Percentiles rank a stretch among this genome's conserved stretches.
Evolutionary conservation across 2,113 vertebrate species (phyloP).

Genomic region (Pardalotus punctatus): DNA sequence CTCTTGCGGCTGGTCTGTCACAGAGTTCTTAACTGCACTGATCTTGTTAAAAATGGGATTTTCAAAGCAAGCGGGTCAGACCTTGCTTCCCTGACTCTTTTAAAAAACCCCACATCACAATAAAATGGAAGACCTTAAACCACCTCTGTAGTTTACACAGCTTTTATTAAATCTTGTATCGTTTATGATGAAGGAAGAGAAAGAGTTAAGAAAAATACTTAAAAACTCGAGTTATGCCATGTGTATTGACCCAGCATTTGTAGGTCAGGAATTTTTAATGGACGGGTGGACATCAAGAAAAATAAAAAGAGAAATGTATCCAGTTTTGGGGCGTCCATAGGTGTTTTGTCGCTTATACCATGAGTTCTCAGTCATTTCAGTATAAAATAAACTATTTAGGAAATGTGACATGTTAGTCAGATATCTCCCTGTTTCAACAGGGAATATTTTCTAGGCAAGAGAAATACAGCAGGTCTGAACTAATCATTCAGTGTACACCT

Average conservation of each 20-base stretch:
- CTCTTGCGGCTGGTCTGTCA: background rate
- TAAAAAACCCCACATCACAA: background rate
- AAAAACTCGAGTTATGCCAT: background rate
- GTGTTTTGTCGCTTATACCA: background rate
- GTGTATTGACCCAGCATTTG: background rate
- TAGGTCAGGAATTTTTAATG: background rate
- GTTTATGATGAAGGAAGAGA: background rate
- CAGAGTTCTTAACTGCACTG: background rate
- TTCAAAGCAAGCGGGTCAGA: background rate
- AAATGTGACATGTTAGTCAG: no score
- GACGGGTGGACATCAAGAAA: background rate
- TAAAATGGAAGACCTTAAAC: background rate
- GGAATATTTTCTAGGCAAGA: no score
- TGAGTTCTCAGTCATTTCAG: background rate
- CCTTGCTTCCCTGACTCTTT: background rate
- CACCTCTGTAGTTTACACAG: background rate
- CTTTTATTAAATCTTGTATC: background rate
- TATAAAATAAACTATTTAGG: no score
- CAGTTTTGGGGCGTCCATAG: background rate
- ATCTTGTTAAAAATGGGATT: background rate
- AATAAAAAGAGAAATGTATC: background rate
- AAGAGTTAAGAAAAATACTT: background rate
- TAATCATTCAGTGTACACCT: background rate
- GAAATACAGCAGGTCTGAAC: no score
- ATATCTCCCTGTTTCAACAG: no score